A percentile compares a stretch with the other conserved stretches of the same genome.
phyloP scores from a whole-genome alignment of 2,888 invertebrate species.

The Phengaris arion region DNA sequence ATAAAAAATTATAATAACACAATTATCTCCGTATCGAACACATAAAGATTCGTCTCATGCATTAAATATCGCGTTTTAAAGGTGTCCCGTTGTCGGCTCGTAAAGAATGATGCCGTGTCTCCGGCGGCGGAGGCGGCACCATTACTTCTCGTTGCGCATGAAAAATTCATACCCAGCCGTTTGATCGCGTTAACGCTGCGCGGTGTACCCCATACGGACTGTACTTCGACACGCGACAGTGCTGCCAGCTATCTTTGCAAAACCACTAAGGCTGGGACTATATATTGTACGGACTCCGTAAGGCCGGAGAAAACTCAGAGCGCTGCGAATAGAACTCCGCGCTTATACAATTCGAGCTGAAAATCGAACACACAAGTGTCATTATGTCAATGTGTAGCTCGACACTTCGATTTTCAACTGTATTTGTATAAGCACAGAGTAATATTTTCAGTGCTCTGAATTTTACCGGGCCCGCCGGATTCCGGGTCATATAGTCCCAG shows the following conservation, averaged over 20 bases:
- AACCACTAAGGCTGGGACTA: too few species aligned
- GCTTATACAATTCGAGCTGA: too few species aligned
- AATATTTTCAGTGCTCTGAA: too few species aligned
- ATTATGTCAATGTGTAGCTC: too few species aligned
- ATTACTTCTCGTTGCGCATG: slow-evolving; percentile 72
- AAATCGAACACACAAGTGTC: too few species aligned
- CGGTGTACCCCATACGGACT: slow-evolving; percentile 38
- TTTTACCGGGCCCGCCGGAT: too few species aligned
- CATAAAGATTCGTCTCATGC: slow-evolving; percentile 20
- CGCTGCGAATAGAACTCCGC: too few species aligned
- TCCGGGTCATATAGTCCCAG: too few species aligned
- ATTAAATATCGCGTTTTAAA: slow-evolving; percentile 60
- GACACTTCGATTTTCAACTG: too few species aligned
- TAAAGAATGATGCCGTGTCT: slow-evolving; percentile 77
- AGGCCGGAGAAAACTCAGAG: too few species aligned
- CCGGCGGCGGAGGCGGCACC: slow-evolving; percentile 68
- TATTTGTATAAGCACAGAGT: too few species aligned
- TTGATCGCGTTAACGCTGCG: slow-evolving; percentile 65
- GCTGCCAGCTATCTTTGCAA: neutral
- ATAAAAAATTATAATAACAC: neutral
- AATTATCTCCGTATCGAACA: slow-evolving; percentile 11
- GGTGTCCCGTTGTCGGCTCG: slow-evolving; percentile 69
- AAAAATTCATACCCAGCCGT: slow-evolving; percentile 73
- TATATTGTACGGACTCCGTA: too few species aligned
- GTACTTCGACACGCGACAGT: neutral